Evolutionary conservation across 2,888 invertebrate species (phyloP).

Genomic region (Parnassius apollo): DNA sequence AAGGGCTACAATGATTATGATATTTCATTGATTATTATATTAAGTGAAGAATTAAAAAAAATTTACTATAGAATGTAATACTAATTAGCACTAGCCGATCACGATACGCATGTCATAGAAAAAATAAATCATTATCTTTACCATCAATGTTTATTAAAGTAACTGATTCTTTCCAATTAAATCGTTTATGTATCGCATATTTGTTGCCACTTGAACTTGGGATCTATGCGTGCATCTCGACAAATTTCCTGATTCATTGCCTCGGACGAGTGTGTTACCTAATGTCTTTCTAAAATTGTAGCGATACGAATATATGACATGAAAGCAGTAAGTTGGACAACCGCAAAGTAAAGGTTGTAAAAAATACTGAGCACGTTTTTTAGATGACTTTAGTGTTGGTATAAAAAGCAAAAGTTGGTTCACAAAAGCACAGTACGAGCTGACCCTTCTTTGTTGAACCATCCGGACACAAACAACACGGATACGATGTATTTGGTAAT

Average conservation of each 20-base stretch:
- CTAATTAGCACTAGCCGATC: background rate
- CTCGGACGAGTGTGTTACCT: background rate
- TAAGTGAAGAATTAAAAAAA: background rate
- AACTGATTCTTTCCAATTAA: constrained; percentile 42
- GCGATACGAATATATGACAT: constrained; percentile 25
- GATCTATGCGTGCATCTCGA: constrained; percentile 47
- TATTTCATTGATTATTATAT: too few species aligned
- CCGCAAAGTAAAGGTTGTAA: constrained; percentile 40
- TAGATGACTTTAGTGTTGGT: constrained; percentile 62
- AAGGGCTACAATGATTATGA: too few species aligned
- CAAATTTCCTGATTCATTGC: constrained; percentile 34
- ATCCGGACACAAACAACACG: constrained; percentile 38
- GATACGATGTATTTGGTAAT: constrained; percentile 64
- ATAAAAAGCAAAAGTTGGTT: constrained; percentile 65
- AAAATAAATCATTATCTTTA: constrained; percentile 8
- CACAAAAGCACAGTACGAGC: constrained; percentile 56
- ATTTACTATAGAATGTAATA: background rate
- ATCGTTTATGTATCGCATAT: constrained; percentile 35
- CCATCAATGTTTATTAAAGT: constrained; percentile 30
- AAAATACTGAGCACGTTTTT: constrained; percentile 63
- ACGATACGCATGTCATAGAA: constrained; percentile 6
- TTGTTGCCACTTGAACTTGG: constrained; percentile 53
- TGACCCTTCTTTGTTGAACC: constrained; percentile 49
- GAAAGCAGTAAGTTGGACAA: background rate
- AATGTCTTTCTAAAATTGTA: constrained; percentile 29